phyloP scores from a whole-genome alignment of 2,888 invertebrate genomes.

The Cyrtodaria siliqua region DNA sequence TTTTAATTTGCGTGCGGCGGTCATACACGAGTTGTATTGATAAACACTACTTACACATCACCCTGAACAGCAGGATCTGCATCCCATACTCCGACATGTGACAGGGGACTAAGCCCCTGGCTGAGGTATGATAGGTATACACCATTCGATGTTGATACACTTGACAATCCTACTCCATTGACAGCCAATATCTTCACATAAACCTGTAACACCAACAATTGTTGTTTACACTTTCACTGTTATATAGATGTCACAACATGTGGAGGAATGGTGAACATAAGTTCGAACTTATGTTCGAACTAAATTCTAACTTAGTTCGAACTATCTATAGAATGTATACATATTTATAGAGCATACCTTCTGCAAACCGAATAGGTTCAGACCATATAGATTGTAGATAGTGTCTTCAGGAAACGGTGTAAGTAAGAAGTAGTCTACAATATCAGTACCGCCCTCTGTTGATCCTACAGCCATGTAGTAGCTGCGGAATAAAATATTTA shows the following conservation, averaged over 20 bases:
- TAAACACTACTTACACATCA: conserved; percentile 72
- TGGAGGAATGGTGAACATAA: no score
- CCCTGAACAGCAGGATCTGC: conserved; percentile 39
- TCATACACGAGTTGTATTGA: no score
- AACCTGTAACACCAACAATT: conserved; percentile 46
- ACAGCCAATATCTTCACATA: conserved; percentile 69
- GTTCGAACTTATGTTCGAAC: no score
- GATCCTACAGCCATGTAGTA: conserved; percentile 30
- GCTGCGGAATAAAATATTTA: background rate
- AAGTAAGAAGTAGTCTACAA: background rate
- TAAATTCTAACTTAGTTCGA: no score
- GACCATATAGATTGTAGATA: no score
- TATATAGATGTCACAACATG: no score
- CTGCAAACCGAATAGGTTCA: no score
- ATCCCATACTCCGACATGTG: conserved; percentile 61
- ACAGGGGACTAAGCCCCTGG: conserved; percentile 62
- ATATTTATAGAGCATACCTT: no score
- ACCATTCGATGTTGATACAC: conserved; percentile 68
- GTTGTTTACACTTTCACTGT: no score
- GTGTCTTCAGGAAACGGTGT: no score
- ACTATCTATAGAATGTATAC: no score
- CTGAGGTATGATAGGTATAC: conserved; percentile 72
- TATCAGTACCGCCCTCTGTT: conserved; percentile 8
- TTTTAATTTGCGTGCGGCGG: no score
- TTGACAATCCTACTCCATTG: conserved; percentile 70